A percentile compares a stretch with the other conserved stretches of the same genome.
Evolutionary conservation across 2,113 vertebrate genomes (phyloP).

Genomic region (Scortum barcoo): DNA sequence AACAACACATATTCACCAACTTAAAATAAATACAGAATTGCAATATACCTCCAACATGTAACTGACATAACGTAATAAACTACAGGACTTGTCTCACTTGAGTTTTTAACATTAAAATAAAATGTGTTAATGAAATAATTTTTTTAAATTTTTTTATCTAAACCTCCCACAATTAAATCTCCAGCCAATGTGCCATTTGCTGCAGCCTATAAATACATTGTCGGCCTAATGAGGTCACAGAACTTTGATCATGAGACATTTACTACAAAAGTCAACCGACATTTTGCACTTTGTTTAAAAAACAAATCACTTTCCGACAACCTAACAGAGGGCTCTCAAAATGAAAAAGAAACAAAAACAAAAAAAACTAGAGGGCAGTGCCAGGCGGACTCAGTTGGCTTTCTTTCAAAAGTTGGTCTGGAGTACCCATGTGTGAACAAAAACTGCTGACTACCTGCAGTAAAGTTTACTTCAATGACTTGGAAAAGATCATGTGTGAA

Average conservation of each 20-base stretch:
- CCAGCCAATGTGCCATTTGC: not conserved
- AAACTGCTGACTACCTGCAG: slow-evolving; percentile 5
- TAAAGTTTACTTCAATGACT: slow-evolving; percentile 18
- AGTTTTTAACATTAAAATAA: not conserved
- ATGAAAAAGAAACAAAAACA: not conserved
- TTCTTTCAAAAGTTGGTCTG: slow-evolving; percentile 7
- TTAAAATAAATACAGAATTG: no score
- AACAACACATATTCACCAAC: no score
- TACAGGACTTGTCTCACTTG: not conserved
- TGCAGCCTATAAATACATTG: slow-evolving; percentile 5
- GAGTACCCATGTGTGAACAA: not conserved
- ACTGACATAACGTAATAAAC: not conserved
- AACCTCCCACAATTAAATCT: not conserved
- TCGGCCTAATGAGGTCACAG: not conserved
- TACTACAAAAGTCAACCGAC: slow-evolving; percentile 6
- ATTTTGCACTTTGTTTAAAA: not conserved
- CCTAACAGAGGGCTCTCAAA: not conserved
- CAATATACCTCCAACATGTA: no score
- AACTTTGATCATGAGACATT: slow-evolving; percentile 8
- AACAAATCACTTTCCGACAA: slow-evolving; percentile 15
- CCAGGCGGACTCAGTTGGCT: not conserved
- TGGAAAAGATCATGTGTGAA: slow-evolving; percentile 12
- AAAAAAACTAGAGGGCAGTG: not conserved
- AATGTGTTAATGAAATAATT: no score
- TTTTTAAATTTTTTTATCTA: no score